phyloP scores from a whole-genome alignment of 2,113 vertebrate species.

The Colius striatus region DNA sequence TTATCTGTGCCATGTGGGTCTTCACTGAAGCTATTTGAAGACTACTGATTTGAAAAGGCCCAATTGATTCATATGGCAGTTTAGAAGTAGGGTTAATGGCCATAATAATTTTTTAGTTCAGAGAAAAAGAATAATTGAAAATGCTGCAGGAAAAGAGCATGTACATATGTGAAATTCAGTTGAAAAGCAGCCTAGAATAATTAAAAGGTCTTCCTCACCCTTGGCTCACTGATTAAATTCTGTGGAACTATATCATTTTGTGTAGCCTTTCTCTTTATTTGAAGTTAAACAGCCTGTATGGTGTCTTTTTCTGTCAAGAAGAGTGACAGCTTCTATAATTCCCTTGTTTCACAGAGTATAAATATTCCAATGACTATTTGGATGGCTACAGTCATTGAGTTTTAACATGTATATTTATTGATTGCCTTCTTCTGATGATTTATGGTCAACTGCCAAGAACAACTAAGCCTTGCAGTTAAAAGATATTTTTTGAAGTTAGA shows the following conservation, averaged over 20 bases:
- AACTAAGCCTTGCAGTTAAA: constrained; percentile 36
- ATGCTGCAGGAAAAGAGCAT: background rate
- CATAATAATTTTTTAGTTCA: background rate
- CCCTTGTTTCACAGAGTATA: constrained; percentile 54
- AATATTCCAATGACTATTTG: constrained; percentile 64
- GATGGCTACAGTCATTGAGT: constrained; percentile 50
- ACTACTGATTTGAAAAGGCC: background rate
- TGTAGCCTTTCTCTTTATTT: constrained; percentile 54
- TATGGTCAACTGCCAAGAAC: constrained; percentile 58
- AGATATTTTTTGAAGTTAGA: constrained; percentile 19
- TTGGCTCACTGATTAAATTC: constrained; percentile 26
- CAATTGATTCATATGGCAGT: background rate
- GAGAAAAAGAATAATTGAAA: background rate
- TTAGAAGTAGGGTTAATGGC: background rate
- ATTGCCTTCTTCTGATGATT: constrained; percentile 63
- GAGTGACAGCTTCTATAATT: constrained; percentile 68
- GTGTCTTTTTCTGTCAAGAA: constrained; percentile 67
- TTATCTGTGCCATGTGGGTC: background rate
- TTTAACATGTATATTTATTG: constrained; percentile 65
- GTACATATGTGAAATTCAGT: background rate
- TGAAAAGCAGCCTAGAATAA: background rate
- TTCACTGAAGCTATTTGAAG: constrained; percentile 34
- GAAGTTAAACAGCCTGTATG: constrained; percentile 63
- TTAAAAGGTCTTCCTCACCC: constrained; percentile 2
- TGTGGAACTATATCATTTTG: background rate